Evolutionary conservation across 2,797 vertebrate genomes (phyloP), one percentile per base, ranked within the genome.

Genomic region (Bradypodion pumilum): DNA sequence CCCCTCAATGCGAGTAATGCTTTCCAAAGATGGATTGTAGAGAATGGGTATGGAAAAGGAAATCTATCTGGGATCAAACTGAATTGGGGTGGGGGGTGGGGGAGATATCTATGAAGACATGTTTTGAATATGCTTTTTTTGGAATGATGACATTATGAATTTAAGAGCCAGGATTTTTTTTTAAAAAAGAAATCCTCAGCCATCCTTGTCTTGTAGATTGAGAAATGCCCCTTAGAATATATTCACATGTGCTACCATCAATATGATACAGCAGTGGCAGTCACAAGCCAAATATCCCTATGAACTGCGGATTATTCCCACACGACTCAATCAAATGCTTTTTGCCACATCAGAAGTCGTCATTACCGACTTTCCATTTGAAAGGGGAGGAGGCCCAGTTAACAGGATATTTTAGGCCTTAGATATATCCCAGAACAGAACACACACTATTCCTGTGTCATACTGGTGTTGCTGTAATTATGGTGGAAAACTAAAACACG

Each of bases 61-160:
- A 62, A 79, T 70, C 7, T 25, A n/a, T 27, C 35, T 66, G 37
- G 23, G 62, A 21, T 56, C 52, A 56, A 16, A 56, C 52, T 56
- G 52, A 56, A 21, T n/a, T n/a, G n/a, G 52, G 15, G 16, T 56
- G 16, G 32, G n/a, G 13, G 52, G 15, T 16, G 56, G 16, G 32
- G n/a, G 13, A 70, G 59, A 63, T 63, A 69, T 74, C 25, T 4
- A 42, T 81, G 65, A 76, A 27, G 73, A 81, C 23, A 60, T 70
- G 59, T 69, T 72, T 40, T n/a, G 74, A 37, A 23, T 40, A 63
- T 85, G 62, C n/a, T 49, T 69, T 66, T 40, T n/a, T n/a, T n/a
- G 40, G 10, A 56, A 81, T 85, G 84, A 27, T 81, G 78, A 29
- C 44, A 42, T 8, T 32, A 60, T 44, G 7, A 59, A 85, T 35